Conservation (phyloP, 1,140 invertebrate species). For the Centruroides sculpturatus region DNA sequence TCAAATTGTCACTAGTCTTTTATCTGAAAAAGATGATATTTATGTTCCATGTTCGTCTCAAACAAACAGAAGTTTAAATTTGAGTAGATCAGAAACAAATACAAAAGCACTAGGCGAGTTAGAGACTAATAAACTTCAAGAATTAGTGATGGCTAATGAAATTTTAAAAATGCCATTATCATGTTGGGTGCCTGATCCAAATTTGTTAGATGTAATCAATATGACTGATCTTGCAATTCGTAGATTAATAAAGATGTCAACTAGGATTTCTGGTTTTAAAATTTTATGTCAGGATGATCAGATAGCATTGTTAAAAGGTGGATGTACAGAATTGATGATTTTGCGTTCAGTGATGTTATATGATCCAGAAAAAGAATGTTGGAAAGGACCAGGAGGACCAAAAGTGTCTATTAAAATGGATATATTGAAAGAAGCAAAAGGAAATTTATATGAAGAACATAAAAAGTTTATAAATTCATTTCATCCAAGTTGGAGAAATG, state of each 20-base stretch:
- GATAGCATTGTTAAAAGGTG: conserved; percentile 72
- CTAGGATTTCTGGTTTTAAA: conserved; percentile 72
- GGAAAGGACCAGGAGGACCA: conserved; percentile 42
- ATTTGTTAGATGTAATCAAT: conserved; percentile 67
- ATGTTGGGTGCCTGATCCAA: conserved; percentile 6
- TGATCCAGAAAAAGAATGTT: conserved; percentile 63
- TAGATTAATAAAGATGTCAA: conserved; percentile 79
- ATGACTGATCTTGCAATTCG: conserved; percentile 79
- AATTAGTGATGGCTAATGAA: conserved; percentile 68
- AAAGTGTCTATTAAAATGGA: conserved; percentile 51
- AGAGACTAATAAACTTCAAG: conserved; percentile 62
- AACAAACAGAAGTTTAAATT: neutral
- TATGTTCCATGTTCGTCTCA: too few relatives aligned
- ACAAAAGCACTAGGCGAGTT: conserved; percentile 60
- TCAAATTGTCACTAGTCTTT: too few relatives aligned
- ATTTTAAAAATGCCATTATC: conserved; percentile 57
- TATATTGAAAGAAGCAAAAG: conserved; percentile 68
- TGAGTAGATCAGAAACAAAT: conserved; percentile 19
- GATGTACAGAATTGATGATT: conserved; percentile 84
- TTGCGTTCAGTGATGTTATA: conserved; percentile 73
- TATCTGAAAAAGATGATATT: too few relatives aligned
- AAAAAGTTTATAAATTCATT: conserved; percentile 66
- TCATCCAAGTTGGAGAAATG: conserved; percentile 55
- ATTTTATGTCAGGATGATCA: conserved; percentile 84
- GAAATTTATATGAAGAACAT: conserved; percentile 71